phyloP scores from a whole-genome alignment of 2,797 vertebrate species.

The Gadopsis marmoratus region DNA sequence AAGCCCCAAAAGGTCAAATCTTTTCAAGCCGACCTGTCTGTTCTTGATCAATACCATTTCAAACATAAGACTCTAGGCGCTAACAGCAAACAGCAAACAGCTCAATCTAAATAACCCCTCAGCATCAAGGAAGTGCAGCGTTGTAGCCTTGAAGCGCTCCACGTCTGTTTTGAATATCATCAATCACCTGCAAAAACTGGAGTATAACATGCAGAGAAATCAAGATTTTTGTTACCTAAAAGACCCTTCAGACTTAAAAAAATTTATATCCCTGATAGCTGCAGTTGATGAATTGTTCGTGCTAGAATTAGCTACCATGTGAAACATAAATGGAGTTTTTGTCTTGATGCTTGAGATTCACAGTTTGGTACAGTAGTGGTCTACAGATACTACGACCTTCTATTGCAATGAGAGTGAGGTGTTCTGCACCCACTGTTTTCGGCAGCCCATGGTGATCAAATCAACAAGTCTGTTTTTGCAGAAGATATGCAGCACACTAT shows the following conservation, averaged over 20 bases:
- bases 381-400: background rate
- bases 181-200: background rate
- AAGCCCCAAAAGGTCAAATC: constrained; percentile 47
- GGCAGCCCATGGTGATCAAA: constrained; percentile 6
- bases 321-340: background rate
- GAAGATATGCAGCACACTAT: background rate
- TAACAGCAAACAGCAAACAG: constrained; percentile 31
- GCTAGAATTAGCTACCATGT: background rate
- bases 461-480: background rate
- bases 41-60: constrained; percentile 61
- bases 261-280: background rate
- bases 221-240: background rate
- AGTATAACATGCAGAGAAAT: background rate
- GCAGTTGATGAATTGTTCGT: background rate
- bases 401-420: background rate
- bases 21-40: constrained; percentile 42
- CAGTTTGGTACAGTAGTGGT: background rate
- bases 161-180: background rate
- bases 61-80: constrained; percentile 26
- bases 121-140: background rate
- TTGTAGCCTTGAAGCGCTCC: background rate
- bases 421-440: background rate
- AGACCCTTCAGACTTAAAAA: background rate
- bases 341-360: background rate
- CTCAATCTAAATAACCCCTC: constrained; percentile 37